Conservation (phyloP, 2,888 invertebrate species). For the Plagodis pulveraria region DNA sequence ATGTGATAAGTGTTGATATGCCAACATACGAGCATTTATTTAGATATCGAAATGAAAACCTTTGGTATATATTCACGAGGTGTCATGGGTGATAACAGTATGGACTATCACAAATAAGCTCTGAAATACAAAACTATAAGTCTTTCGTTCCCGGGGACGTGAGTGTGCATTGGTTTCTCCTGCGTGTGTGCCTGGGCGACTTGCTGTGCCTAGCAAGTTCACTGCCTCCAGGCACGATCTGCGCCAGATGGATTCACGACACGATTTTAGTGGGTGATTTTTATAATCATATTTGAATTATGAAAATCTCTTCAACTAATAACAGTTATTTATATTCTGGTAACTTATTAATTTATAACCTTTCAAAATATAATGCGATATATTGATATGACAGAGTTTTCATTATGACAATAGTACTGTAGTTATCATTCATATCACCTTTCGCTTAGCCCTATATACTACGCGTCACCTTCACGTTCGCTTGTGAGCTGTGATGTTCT, state of each 20-base stretch:
- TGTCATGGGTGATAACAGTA: constrained; percentile 69
- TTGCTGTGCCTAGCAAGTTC: constrained; percentile 82
- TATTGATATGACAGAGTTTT: constrained; percentile 20
- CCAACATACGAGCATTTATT: constrained; percentile 83
- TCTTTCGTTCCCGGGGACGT: constrained; percentile 27
- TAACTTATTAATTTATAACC: constrained; percentile 44
- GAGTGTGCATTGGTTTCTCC: constrained; percentile 43
- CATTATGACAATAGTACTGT: constrained; percentile 38
- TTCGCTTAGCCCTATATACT: constrained; percentile 57
- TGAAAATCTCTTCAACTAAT: constrained; percentile 82
- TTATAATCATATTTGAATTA: constrained; percentile 72
- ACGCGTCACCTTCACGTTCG: constrained; percentile 69
- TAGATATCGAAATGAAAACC: constrained; percentile 71
- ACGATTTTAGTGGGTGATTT: constrained; percentile 79
- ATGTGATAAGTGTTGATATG: constrained; percentile 84
- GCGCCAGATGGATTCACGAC: constrained; percentile 67
- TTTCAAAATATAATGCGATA: constrained; percentile 31
- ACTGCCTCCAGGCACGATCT: constrained; percentile 68
- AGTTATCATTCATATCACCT: constrained; percentile 73
- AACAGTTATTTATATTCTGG: constrained; percentile 63
- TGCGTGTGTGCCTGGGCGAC: constrained; percentile 78
- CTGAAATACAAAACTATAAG: constrained; percentile 17
- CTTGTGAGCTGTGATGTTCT: constrained; percentile 79
- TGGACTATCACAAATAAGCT: constrained; percentile 18
- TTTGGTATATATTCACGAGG: constrained; percentile 59